phyloP scores from a whole-genome alignment of 2,113 vertebrate genomes.

The Hucho hucho region DNA sequence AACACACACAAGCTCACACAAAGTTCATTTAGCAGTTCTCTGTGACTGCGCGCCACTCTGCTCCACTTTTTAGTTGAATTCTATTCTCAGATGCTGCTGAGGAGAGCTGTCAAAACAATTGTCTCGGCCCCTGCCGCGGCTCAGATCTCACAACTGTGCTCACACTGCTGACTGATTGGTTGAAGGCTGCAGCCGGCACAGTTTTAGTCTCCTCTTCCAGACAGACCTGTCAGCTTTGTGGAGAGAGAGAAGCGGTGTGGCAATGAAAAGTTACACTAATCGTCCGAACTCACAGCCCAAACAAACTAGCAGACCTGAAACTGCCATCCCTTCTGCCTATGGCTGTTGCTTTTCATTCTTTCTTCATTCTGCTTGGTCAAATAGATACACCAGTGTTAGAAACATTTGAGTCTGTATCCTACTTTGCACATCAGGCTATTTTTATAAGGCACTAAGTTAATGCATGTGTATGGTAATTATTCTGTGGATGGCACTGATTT shows the following conservation, averaged over 20 bases:
- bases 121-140: constrained; percentile 56
- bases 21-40: constrained; percentile 46
- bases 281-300: constrained; percentile 38
- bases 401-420: not conserved
- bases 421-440: not conserved
- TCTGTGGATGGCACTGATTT: not conserved
- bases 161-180: constrained; percentile 38
- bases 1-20: constrained; percentile 18
- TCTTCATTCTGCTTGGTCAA: constrained; percentile 11
- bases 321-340: constrained; percentile 48
- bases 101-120: constrained; percentile 73
- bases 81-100: constrained; percentile 54
- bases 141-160: constrained; percentile 62
- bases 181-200: constrained; percentile 61
- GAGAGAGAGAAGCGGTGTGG: constrained; percentile 9
- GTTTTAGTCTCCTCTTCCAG: constrained; percentile 35
- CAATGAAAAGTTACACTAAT: constrained; percentile 41
- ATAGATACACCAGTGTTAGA: not conserved
- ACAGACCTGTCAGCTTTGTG: constrained; percentile 52
- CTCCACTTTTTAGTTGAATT: constrained; percentile 53
- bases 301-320: constrained; percentile 57
- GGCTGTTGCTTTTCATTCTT: not conserved
- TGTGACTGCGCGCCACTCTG: constrained; percentile 14
- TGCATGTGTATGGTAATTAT: not conserved
- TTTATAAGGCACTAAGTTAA: not conserved